Percentiles rank a stretch among this genome's conserved stretches.
These are phyloP conservation scores for Lepeophtheirus salmonis DNA, from an alignment of 1,140 invertebrate species.

Conservation along the genomic window DNA sequence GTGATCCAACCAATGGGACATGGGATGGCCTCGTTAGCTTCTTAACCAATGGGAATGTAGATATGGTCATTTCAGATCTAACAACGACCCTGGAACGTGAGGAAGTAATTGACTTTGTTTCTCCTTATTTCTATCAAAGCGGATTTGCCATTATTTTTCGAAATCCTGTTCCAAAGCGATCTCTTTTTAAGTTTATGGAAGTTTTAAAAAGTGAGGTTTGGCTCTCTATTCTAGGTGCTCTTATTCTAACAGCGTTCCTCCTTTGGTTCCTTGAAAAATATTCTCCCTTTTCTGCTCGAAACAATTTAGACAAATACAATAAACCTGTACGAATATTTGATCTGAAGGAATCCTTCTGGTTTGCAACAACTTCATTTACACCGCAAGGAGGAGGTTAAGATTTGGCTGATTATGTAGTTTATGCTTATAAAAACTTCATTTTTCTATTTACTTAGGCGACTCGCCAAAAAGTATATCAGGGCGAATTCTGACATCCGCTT, in stretches of 20 bases:
- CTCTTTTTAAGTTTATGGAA: conserved; percentile 75
- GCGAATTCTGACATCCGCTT: conserved; percentile 62
- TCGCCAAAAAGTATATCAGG: conserved; percentile 60
- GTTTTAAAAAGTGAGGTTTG: conserved; percentile 48
- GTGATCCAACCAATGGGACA: conserved; percentile 23
- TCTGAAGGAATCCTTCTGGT: conserved; percentile 78
- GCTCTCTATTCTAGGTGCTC: conserved; percentile 58
- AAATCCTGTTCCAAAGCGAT: conserved; percentile 56
- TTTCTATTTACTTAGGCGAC: conserved; percentile 31
- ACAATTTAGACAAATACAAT: conserved; percentile 38
- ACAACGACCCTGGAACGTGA: conserved; percentile 79
- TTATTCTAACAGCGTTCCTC: conserved; percentile 58
- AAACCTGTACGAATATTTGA: conserved; percentile 38
- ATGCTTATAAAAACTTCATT: conserved; percentile 21
- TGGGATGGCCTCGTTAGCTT: conserved; percentile 82
- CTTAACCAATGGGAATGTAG: conserved; percentile 61
- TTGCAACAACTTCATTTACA: conserved; percentile 72
- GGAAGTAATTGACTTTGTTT: conserved; percentile 72
- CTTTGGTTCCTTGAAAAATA: conserved; percentile 69
- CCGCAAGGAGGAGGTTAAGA: conserved; percentile 65
- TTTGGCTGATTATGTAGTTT: conserved; percentile 7
- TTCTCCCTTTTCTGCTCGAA: conserved; percentile 61
- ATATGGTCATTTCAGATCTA: conserved; percentile 57
- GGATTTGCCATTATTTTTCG: conserved; percentile 63
- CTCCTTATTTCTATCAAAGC: conserved; percentile 68